Evolutionary conservation across 2,888 invertebrate species (phyloP), one percentile per base, ranked within the genome.

Genomic region (Callinectes sapidus): DNA sequence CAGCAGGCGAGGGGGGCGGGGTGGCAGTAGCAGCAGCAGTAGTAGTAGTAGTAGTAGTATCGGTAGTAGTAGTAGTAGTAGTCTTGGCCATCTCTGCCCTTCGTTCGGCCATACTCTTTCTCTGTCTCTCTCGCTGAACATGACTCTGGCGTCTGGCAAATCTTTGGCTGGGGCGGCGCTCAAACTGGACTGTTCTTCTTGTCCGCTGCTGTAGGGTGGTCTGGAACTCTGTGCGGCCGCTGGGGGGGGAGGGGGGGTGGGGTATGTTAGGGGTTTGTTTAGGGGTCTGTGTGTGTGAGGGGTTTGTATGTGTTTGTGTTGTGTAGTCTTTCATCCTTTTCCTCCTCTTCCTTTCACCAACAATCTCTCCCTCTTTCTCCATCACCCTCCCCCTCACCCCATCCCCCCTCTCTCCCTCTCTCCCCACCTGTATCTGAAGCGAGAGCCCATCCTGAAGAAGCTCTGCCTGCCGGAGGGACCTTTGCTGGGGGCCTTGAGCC

Each of bases 361-460:
- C n/a, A 32, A 42, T 28, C 66, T 71, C 66, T 88, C 28, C 14
- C 28, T 88, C 32, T 55, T 28, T 32, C 61, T 87, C 87, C 14
- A 39, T 39, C 39, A 3, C 39, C 39, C 39, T 39, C 5, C 39
- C 5, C 39, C 5, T 39, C 2, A 2, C 39, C 5, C 39, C 39
- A 3, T 5, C 39, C 66, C 23, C 66, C 39, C 16, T 10, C 39
- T 28, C 16, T 66, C 66, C 23, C 32, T 66, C 28, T 39, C 35
- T 32, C 71, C 16, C 3, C 95, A 97, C 97, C 97, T 97, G 95
- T 98, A 98, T 95, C 98, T 97, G 96, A 99, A 99, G 92, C 99
- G 97, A 23, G 99, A 99, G 91, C 99, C 99, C 98, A 99, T 99
- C 94, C 99, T 97, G 96, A 99, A 99, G 96, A 99, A 99, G 96